Evolutionary conservation across 2,113 vertebrate species (phyloP), one percentile per base, ranked within the genome.

Genomic region (Tenebrosternarchus preto): DNA sequence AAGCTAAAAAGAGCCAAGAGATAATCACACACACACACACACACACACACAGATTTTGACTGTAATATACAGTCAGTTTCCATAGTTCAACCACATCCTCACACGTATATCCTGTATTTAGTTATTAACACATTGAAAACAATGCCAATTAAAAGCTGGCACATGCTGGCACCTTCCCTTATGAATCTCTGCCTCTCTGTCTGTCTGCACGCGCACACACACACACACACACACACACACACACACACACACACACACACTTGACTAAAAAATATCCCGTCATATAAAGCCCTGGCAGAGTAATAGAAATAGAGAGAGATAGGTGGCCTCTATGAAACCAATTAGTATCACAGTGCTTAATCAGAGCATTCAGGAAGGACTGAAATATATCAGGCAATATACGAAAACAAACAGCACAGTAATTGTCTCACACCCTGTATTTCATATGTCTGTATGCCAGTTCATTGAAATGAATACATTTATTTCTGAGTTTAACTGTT

Each of bases 11-110:
- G 11, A 43, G 39, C 11, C 11, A 43, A 43, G 6, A 8, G 2
- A 12, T 12, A 50, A 9, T 12, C 43, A 50, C 43, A 50, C 43
- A 50, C 76, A 63, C 29, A 73, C 46, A 77, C 11, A 60, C 72
- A 60, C 72, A 74, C 72, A 74, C 73, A 75, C 73, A 75, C 73
- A 75, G 29, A 75, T n/a, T 39, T n/a, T 46, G 36, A 70, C 43
- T 12, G 43, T 15, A 50, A 1, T 50, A 1, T 50, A 50, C 7
- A 50, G 43, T 50, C 43, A 7, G 12, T 50, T 50, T 50, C 43
- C 11, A 50, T 36, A 36, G 33, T 36, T 36, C 6, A 36, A 36
- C 33, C 33, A 36, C 12, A 50, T 15, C 43, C 43, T 15, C 12
- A 50, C 7, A 50, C 12, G 8, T 50, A 50, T 50, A 50, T 12